Base-by-base conservation (phyloP, 2,113 vertebrate species). In the Megaceryle torquata region DNA sequence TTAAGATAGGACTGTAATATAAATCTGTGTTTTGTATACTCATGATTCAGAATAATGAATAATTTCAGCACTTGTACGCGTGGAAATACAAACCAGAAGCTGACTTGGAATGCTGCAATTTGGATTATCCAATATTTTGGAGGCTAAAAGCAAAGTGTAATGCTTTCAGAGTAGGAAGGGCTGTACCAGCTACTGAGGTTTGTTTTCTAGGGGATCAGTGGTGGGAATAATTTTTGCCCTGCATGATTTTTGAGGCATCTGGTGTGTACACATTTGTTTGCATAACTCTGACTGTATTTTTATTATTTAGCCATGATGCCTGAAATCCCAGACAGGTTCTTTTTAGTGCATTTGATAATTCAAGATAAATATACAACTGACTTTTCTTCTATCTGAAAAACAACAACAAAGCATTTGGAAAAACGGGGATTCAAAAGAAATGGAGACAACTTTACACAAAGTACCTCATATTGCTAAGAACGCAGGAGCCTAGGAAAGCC, bases 311-410 rank as follows among this genome's bases (percentile, higher is more conserved):
- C 77, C 25, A 35, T 37, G 59, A 60, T 92, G 85, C 67, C 87
- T 94, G 89, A 57, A 94, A 84, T 92, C 46, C 43, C 54, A 70
- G 76, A 93, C 88, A 81, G 46, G 68, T 37, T 86, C 56, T 65
- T 94, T 95, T 69, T 68, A 96, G 43, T 68, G 29, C 4, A 6
- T 71, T 95, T 93, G 80, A 69, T 81, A 86, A 46, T 41, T 93
- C 69, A 86, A 72, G 53, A 91, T 94, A 93, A 96, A 96, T 95
- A 96, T 48, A 90, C 80, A 93, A 48, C 86, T 41, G 80, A 63
- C 43, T 93, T 81, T 86, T 88, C 48, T 77, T 93, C 78, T 93
- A 82, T 78, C 60, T 76, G 53, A 78, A 92, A 86, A 61, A 84
- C 24, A 72, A 61, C 91, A 80, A 81, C 57, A 28, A 88, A 86